Percentiles rank a stretch among this genome's conserved stretches.
Conservation (phyloP, 2,888 invertebrate species). For the Eilema sororculum region DNA sequence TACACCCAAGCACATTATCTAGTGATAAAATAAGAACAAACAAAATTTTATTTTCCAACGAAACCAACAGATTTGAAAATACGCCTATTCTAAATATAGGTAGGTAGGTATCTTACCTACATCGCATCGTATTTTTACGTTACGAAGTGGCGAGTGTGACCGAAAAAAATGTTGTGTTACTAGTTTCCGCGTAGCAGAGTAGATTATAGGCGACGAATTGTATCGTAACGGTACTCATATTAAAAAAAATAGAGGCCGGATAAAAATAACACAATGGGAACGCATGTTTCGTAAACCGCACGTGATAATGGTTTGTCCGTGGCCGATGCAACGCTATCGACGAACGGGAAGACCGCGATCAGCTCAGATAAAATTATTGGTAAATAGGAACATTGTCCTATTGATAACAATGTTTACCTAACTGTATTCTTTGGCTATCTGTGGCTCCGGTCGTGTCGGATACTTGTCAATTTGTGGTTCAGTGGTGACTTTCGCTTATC, state of each 20-base stretch:
- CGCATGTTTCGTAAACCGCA: slow-evolving; percentile 55
- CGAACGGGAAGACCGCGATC: slow-evolving; percentile 55
- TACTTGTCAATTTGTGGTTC: slow-evolving; percentile 35
- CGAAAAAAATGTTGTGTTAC: slow-evolving; percentile 40
- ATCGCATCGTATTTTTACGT: slow-evolving; percentile 14
- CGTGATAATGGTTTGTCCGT: slow-evolving; percentile 44
- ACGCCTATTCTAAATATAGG: background rate
- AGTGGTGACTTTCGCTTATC: slow-evolving; percentile 18
- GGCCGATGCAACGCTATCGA: slow-evolving; percentile 23
- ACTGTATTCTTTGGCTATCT: slow-evolving; percentile 29
- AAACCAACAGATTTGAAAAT: slow-evolving; percentile 1
- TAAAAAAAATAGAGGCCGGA: slow-evolving; percentile 45
- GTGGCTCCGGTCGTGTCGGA: slow-evolving; percentile 25
- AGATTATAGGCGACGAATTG: slow-evolving; percentile 29
- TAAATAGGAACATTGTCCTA: slow-evolving; percentile 27
- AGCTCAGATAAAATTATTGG: slow-evolving; percentile 51
- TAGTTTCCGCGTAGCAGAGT: slow-evolving; percentile 35
- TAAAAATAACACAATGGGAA: slow-evolving; percentile 61
- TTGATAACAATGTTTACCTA: slow-evolving; percentile 36
- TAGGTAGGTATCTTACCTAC: slow-evolving; percentile 2
- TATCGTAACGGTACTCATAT: slow-evolving; percentile 32
- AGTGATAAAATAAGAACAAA: background rate
- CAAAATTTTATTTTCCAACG: background rate
- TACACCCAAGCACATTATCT: too few species aligned
- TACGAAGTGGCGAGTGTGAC: slow-evolving; percentile 2